Evolutionary conservation across 2,113 vertebrate genomes (phyloP), one percentile per base, ranked within the genome.

Genomic region (Ictalurus punctatus): DNA sequence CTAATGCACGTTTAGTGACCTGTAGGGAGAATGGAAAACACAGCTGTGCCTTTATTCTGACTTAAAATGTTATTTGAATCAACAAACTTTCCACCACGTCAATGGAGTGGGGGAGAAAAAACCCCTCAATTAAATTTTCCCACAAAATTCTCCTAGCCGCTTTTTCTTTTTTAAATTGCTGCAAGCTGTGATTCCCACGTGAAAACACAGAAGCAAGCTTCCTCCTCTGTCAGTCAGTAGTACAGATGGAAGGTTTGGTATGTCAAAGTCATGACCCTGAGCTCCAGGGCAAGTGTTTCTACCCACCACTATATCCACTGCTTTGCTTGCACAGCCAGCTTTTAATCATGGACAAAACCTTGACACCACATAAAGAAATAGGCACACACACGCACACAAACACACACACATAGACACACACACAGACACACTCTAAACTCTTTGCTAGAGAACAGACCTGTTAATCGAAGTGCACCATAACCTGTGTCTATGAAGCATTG

Each of bases 141-240:
- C 96, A 97, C 95, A 97, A 96, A 95, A 95, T 95, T 95, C 94
- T 95, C 89, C 92, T 94, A 94, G 91, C 93, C 92, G 90, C n/a
- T 95, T 95, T 96, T 95, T 59, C 44, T 93, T 96, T 96, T 91
- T 94, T 93, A 94, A 93, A 94, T 95, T 95, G 95, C 95, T 96
- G 94, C 96, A 97, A 98, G 96, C 97, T 97, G 96, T 96, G 96
- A 97, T 98, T 98, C 97, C 97, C 98, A 97, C 91, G 96, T 98
- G 97, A 98, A 99, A 97, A 78, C 94, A 95, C 97, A 97, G 96
- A 96, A 95, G 93, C 93, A 93, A 94, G 93, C 96, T 96, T 96
- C 96, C 96, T 97, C 95, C 95, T 92, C 96, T 97, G 97, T 97
- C 98, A 98, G 96, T 99, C 97, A 97, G 93, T 88, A 21, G 92